Base-by-base conservation (phyloP, 2,113 vertebrate genomes). In the Phyllopteryx taeniolatus region DNA sequence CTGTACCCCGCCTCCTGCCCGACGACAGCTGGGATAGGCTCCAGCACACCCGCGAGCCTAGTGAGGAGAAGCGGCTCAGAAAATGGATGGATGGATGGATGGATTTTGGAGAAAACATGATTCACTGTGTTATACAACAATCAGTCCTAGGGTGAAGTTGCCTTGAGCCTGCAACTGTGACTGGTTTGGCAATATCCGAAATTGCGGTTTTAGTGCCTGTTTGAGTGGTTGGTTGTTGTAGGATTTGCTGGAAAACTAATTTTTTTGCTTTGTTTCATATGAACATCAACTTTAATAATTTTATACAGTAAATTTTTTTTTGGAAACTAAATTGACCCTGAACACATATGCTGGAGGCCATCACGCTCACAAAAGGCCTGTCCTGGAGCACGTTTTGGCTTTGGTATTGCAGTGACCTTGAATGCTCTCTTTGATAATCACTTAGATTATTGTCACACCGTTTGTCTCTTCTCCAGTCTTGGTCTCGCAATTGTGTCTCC, bases 401-500 rank as follows among this genome's bases (percentile, higher is more conserved):
- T 35, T 71, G 61, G 13, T 12, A 8, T 74, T 62, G 68, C 68
- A 56, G 35, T 3, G 42, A 68, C 66, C 54, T 39, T 5, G 57
- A 47, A 64, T 22, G 22, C 15, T 71, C 46, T 33, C 44, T 39
- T 14, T 27, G 39, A 17, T 8, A 5, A 49, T 68, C 47, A 59
- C 33, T 10, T 56, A n/a, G 49, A 66, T 83, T 73, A 74, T 81
- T 68, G 68, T 17, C 67, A 75, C 56, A 56, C 51, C 51, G 6
- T 15, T 5, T 70, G 54, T 66, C 39, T 43, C 14, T 17, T 53
- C n/a, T 59, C 43, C 4, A 17, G n/a, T 63, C 71, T 27, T 53
- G 42, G 15, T 65, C 8, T 33, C 68, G 31, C 56, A n/a, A 62
- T 61, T 64, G 68, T 68, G 8, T 53, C 43, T 61, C 33, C 15